Evolutionary conservation across 1,140 invertebrate genomes (phyloP).

Genomic region (Drosophila nigrodunni): DNA sequence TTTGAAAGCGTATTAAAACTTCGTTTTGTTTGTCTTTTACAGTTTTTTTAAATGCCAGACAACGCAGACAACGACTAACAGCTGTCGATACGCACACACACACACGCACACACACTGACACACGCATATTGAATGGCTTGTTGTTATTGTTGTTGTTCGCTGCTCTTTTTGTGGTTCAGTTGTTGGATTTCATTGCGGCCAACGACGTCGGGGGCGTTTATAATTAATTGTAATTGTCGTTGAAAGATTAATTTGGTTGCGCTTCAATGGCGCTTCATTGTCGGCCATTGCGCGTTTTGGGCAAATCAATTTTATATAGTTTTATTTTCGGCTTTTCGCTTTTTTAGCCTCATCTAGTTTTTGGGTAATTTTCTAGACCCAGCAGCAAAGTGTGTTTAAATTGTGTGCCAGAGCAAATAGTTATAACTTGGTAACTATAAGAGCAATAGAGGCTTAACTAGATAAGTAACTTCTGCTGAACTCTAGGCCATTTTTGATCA

Average conservation of each 20-base stretch:
- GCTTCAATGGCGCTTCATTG: conserved; percentile 82
- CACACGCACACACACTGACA: conserved; percentile 21
- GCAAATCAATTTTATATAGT: conserved; percentile 81
- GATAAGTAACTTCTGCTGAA: too few relatives aligned
- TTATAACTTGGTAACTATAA: too few relatives aligned
- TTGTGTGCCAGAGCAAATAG: too few relatives aligned
- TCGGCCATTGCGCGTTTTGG: conserved; percentile 73
- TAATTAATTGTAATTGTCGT: conserved; percentile 84
- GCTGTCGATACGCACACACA: conserved; percentile 64
- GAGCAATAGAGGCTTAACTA: too few relatives aligned
- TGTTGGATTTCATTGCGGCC: conserved; percentile 47
- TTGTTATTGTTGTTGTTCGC: conserved; percentile 44
- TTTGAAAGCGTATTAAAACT: conserved; percentile 46
- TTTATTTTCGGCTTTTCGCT: conserved; percentile 15
- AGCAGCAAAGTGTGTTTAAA: too few relatives aligned
- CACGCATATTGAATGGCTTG: conserved; percentile 22
- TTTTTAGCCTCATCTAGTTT: conserved; percentile 16
- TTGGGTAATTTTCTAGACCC: conserved; percentile 15
- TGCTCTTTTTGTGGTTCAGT: conserved; percentile 61
- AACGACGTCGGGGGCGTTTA: conserved; percentile 71
- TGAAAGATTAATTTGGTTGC: conserved; percentile 83
- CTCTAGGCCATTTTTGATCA: too few relatives aligned
- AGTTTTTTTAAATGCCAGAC: conserved; percentile 60
- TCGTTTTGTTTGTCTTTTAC: conserved; percentile 13
- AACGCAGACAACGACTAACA: conserved; percentile 52